These are phyloP conservation scores for Tragulus kanchil DNA, from an alignment of 2,113 vertebrate genomes.

Conservation along the genomic window DNA sequence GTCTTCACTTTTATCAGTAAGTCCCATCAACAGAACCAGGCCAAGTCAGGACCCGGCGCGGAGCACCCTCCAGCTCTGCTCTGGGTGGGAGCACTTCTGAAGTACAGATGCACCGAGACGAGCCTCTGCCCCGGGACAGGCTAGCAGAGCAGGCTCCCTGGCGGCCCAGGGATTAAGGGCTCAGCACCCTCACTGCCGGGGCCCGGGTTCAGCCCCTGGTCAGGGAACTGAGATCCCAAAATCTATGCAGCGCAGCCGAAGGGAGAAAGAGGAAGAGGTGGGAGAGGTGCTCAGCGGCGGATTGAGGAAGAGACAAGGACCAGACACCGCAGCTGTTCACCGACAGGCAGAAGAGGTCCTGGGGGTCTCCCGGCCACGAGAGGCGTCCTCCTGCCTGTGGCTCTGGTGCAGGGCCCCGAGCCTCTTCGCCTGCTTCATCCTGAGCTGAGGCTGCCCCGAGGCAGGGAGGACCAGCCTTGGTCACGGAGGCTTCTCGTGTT, in stretches of 20 bases:
- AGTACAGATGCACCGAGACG: neutral
- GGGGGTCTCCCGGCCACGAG: neutral
- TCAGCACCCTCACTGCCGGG: neutral
- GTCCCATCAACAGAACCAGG: too few relatives aligned
- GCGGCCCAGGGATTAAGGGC: neutral
- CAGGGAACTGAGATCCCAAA: neutral
- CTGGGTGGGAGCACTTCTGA: neutral
- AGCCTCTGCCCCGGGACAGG: neutral
- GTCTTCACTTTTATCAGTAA: neutral
- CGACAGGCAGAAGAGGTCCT: neutral
- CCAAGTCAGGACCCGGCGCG: neutral
- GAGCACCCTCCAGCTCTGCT: neutral
- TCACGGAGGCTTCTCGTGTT: accelerated
- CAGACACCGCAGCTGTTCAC: neutral
- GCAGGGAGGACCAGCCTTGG: too few relatives aligned
- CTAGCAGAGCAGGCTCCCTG: neutral
- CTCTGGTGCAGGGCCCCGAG: neutral
- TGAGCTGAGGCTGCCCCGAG: neutral
- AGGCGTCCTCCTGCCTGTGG: too few relatives aligned
- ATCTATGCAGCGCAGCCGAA: neutral
- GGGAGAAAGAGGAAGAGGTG: neutral
- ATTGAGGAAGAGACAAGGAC: neutral
- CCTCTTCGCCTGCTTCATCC: accelerated
- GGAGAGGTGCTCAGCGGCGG: neutral
- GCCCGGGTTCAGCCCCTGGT: neutral